Conservation (phyloP, 2,113 vertebrate species). For the Quiscalus mexicanus region DNA sequence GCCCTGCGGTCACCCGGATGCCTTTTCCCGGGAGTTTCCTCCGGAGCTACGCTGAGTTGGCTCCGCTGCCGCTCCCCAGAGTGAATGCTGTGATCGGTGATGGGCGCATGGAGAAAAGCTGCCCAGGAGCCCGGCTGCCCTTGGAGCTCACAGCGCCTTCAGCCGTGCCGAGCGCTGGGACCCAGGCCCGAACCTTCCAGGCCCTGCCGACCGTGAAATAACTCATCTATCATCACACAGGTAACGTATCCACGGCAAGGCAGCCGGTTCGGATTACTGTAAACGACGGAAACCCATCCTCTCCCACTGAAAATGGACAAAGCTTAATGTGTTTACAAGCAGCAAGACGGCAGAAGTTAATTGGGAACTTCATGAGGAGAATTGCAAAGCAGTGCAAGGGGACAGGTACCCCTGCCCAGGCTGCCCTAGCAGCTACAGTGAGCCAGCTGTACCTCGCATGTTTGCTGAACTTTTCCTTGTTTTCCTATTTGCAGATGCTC, state of each 20-base stretch:
- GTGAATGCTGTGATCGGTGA: rapidly evolving
- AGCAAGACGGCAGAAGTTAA: not conserved
- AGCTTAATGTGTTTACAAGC: not conserved
- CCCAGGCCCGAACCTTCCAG: not conserved
- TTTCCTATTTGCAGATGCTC: not conserved
- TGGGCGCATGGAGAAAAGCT: rapidly evolving
- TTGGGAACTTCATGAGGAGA: not conserved
- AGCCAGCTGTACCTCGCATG: rapidly evolving
- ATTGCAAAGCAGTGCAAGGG: no score
- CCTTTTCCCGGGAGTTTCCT: not conserved
- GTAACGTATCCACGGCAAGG: not conserved
- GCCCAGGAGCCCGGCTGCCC: rapidly evolving
- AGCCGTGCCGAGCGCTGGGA: not conserved
- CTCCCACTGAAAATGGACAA: not conserved
- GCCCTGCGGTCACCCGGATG: not conserved
- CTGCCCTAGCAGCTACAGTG: not conserved
- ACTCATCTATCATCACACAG: rapidly evolving
- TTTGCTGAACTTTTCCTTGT: not conserved
- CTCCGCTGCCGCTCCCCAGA: not conserved
- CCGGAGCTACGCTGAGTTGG: not conserved
- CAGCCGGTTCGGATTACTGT: rapidly evolving
- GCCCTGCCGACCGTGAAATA: not conserved
- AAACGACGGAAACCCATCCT: not conserved
- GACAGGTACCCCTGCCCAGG: no score
- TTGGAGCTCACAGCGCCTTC: not conserved